Percentiles rank a stretch among this genome's conserved stretches.
phyloP scores from a whole-genome alignment of 2,797 vertebrate species.

The Sebastes trivittatus region DNA sequence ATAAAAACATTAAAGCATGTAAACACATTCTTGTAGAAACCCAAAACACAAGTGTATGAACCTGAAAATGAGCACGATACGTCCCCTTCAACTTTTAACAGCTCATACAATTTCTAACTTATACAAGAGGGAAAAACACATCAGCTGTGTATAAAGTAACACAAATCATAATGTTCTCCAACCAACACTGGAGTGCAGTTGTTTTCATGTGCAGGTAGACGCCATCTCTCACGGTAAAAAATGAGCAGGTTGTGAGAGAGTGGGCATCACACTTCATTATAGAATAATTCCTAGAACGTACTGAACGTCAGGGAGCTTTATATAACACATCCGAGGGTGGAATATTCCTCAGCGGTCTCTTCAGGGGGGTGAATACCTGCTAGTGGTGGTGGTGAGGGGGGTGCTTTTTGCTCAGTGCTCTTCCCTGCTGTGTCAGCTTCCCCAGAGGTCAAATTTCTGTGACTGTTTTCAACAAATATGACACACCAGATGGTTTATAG shows the following conservation, averaged over 20 bases:
- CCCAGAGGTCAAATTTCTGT: slow-evolving; percentile 9
- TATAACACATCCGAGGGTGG: slow-evolving; percentile 10
- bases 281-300: slow-evolving; percentile 1
- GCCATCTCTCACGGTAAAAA: background rate
- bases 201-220: background rate
- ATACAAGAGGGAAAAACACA: background rate
- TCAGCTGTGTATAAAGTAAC: background rate
- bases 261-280: background rate
- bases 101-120: background rate
- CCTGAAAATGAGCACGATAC: background rate
- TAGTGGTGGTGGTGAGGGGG: background rate
- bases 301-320: slow-evolving; percentile 12
- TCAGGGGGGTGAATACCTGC: background rate
- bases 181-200: background rate
- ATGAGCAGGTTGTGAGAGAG: background rate
- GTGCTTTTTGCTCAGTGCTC: background rate
- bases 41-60: background rate
- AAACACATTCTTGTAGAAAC: background rate
- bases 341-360: slow-evolving; percentile 6
- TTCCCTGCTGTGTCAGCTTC: slow-evolving; percentile 2
- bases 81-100: background rate
- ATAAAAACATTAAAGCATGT: background rate
- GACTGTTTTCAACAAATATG: slow-evolving; percentile 15
- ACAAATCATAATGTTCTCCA: background rate
- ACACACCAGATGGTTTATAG: slow-evolving; percentile 25